These are phyloP conservation scores for Aspidoscelis tigris DNA, from an alignment of 2,113 vertebrate genomes.

Conservation along the genomic window DNA sequence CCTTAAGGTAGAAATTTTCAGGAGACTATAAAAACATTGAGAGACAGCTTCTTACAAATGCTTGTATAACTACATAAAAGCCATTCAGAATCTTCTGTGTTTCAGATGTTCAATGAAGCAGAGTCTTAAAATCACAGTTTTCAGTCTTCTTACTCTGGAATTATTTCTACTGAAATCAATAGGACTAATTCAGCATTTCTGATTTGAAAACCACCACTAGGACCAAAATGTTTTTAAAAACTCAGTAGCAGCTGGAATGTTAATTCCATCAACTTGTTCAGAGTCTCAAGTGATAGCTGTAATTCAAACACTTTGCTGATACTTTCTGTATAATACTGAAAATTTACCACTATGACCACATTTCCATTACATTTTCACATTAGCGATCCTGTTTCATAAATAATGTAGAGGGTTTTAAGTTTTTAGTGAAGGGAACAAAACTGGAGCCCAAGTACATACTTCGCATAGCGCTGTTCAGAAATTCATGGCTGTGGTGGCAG, in stretches of 20 bases:
- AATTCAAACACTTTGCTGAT: neutral
- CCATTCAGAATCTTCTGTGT: neutral
- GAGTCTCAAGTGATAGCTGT: neutral
- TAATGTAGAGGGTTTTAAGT: neutral
- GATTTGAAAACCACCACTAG: slow-evolving; percentile 17
- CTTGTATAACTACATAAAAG: neutral
- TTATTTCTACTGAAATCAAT: slow-evolving; percentile 15
- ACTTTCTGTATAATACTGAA: slow-evolving; percentile 11
- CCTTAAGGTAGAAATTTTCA: neutral
- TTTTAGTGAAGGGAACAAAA: neutral
- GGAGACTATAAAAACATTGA: neutral
- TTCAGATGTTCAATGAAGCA: slow-evolving; percentile 28
- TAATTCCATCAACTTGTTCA: slow-evolving; percentile 17
- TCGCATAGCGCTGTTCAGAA: neutral
- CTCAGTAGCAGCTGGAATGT: slow-evolving; percentile 8
- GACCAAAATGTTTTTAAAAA: slow-evolving; percentile 21
- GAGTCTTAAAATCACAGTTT: slow-evolving; percentile 10
- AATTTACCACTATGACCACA: slow-evolving; percentile 36
- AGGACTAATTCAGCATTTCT: slow-evolving; percentile 18
- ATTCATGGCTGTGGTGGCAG: no score
- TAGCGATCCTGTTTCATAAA: slow-evolving; percentile 40
- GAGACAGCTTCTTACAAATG: slow-evolving; percentile 7
- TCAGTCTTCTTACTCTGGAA: slow-evolving; percentile 4
- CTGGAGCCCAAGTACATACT: neutral
- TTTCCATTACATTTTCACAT: slow-evolving; percentile 39